Percentiles rank a stretch among this genome's conserved stretches.
phyloP scores from a whole-genome alignment of 1,140 invertebrate species.

The Lepidurus packardi region DNA sequence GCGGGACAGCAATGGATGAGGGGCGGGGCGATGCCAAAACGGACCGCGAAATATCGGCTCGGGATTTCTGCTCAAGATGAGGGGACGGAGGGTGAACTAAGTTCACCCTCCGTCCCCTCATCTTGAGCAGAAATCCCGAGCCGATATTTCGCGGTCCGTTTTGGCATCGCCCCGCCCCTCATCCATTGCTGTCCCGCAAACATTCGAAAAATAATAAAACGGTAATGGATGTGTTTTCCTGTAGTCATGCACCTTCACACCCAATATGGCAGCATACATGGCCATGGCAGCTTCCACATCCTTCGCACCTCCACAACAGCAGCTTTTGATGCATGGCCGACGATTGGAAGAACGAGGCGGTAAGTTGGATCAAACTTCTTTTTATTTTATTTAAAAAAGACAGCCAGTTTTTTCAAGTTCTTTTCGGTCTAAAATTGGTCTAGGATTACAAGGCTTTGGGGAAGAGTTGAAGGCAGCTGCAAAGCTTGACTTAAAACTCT shows the following conservation, averaged over 20 bases:
- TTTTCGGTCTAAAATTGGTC: not conserved
- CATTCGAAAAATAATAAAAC: not conserved
- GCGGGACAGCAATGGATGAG: not conserved
- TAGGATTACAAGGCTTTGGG: not conserved
- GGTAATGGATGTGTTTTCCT: not conserved
- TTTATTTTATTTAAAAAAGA: not conserved
- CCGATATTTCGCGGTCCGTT: not conserved
- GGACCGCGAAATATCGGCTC: not conserved
- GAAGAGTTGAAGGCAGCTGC: not conserved
- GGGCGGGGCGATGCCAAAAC: not conserved
- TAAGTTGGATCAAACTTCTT: not conserved
- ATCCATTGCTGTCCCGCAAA: not conserved
- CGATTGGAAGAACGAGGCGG: not conserved
- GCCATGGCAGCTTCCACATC: not conserved
- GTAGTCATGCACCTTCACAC: not conserved
- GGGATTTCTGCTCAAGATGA: not conserved
- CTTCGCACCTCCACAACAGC: not conserved
- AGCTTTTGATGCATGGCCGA: constrained; percentile 1
- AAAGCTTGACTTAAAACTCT: no score
- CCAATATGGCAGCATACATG: constrained; percentile 11
- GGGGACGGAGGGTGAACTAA: not conserved
- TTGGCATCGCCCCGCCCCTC: not conserved
- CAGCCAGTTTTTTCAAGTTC: not conserved
- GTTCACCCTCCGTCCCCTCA: not conserved
- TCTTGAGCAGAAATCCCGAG: not conserved